Base-by-base conservation (phyloP, 2,113 vertebrate genomes). In the Ornithorhynchus anatinus region DNA sequence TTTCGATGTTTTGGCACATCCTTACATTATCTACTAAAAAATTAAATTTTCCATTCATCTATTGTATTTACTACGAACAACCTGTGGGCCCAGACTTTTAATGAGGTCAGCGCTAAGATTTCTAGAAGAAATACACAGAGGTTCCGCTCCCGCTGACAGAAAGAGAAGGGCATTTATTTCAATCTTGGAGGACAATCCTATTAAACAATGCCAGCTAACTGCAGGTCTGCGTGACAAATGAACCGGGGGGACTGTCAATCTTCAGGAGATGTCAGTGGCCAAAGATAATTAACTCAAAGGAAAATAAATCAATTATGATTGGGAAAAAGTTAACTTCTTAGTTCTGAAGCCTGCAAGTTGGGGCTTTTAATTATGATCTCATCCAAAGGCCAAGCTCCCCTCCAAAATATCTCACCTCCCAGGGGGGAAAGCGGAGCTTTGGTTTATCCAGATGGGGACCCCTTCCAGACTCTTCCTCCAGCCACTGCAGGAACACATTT, bases 71-170 rank as follows among this genome's bases (percentile, higher is more conserved):
- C 80, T 82, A 78, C 52, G 67, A 40, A 5, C 48, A 54, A 53
- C 61, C 48, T 56, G 38, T 57, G 73, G 81, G 77, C 48, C 61
- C 33, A 40, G 62, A 71, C 44, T 79, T 73, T 86, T 77, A 78
- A 88, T 86, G 87, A 88, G 78, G 69, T 81, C 80, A 84, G 82
- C 81, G 75, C 69, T 48, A 79, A 33, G 82, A 80, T 86, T 75
- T 80, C 77, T 79, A 83, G 81, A 88, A 80, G 60, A 91, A 87
- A 88, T 82, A 77, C 76, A 73, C 12, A 27, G 56, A 69, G 45
- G 39, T 63, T 77, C 58, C 79, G 44, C 53, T 79, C 82, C 76
- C 86, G 75, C 86, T 83, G 73, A 70, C 77, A 86, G 56, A 87
- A 13, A 27, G 53, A 60, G 60, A 80, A 70, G 66, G 67, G 31